These are phyloP conservation scores for Dorcus hopei DNA, from an alignment of 2,888 invertebrate species.

Conservation along the genomic window DNA sequence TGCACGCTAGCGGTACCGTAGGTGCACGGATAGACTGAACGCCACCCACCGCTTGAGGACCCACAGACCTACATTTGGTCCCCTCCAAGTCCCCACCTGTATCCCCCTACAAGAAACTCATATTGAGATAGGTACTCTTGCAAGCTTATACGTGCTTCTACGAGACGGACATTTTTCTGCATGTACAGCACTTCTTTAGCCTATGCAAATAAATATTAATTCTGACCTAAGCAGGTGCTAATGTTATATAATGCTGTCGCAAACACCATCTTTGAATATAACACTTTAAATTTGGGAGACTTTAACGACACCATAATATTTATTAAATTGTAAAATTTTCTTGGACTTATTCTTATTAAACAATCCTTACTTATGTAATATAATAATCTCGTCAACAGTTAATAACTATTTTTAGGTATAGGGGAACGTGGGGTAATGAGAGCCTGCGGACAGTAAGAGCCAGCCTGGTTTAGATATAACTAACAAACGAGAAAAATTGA, in stretches of 20 bases:
- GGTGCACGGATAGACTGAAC: slow-evolving; percentile 44
- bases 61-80: slow-evolving; percentile 47
- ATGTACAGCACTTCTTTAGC: not conserved
- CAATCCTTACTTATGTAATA: too few relatives aligned
- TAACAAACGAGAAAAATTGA: too few relatives aligned
- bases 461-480: too few relatives aligned
- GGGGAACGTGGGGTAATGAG: too few relatives aligned
- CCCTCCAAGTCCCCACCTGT: slow-evolving; percentile 36
- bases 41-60: slow-evolving; percentile 46
- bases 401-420: too few relatives aligned
- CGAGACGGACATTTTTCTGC: not conserved
- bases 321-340: too few relatives aligned
- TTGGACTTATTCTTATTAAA: too few relatives aligned
- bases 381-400: too few relatives aligned
- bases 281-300: too few relatives aligned
- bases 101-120: slow-evolving; percentile 14
- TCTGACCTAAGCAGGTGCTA: not conserved
- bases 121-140: slow-evolving; percentile 12
- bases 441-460: too few relatives aligned
- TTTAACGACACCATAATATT: too few relatives aligned
- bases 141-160: not conserved
- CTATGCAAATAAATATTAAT: not conserved
- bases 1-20: slow-evolving; percentile 41
- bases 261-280: too few relatives aligned
- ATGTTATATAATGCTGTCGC: not conserved